phyloP scores from a whole-genome alignment of 2,113 vertebrate genomes.

The Phalacrocorax aristotelis region DNA sequence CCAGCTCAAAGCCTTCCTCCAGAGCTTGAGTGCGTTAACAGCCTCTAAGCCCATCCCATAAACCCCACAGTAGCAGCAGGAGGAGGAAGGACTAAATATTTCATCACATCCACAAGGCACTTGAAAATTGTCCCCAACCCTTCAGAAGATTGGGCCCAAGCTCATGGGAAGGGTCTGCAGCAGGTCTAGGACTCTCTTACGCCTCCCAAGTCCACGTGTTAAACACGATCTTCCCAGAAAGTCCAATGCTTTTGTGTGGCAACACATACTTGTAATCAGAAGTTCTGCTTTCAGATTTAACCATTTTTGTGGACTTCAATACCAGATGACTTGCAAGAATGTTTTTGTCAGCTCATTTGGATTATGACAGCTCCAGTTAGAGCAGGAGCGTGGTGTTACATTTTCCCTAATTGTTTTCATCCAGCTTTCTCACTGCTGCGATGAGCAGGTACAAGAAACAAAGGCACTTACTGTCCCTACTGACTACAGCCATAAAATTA shows the following conservation, averaged over 20 bases:
- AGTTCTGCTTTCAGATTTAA: not conserved
- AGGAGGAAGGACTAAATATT: not conserved
- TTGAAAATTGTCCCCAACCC: not conserved
- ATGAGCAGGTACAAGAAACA: not conserved
- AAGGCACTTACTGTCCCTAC: not conserved
- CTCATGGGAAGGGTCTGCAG: not conserved
- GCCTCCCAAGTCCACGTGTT: not conserved
- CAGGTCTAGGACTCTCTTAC: not conserved
- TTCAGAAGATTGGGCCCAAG: not conserved
- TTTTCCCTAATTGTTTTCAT: not conserved
- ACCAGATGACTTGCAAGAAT: not conserved
- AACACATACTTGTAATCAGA: not conserved
- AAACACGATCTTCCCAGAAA: not conserved
- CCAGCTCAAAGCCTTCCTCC: not conserved
- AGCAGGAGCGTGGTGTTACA: not conserved
- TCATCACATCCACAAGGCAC: not conserved
- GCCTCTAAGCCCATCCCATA: not conserved
- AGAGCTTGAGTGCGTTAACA: not conserved
- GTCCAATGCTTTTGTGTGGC: not conserved
- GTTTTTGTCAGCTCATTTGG: not conserved
- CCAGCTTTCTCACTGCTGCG: not conserved
- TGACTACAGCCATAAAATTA: not conserved
- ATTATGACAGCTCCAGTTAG: not conserved
- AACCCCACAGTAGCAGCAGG: not conserved
- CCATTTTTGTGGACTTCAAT: not conserved